Evolutionary conservation across 2,797 vertebrate species (phyloP).

Genomic region (Siniperca undulata): DNA sequence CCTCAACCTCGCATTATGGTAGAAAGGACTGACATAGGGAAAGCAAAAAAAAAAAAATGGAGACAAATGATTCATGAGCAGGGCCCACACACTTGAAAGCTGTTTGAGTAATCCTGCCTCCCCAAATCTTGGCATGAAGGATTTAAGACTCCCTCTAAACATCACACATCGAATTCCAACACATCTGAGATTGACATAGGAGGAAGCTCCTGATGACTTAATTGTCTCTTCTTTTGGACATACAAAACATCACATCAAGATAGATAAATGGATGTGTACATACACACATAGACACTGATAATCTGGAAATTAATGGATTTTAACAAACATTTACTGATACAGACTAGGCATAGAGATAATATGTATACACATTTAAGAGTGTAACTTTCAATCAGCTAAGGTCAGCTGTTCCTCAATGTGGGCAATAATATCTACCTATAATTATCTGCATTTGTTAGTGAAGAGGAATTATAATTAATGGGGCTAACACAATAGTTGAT

Average conservation of each 20-base stretch:
- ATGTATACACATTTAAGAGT: background rate
- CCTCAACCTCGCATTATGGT: constrained; percentile 55
- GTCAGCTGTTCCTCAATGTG: background rate
- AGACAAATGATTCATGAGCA: constrained; percentile 46
- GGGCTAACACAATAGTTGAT: constrained; percentile 45
- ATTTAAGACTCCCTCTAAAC: constrained; percentile 32
- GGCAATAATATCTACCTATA: background rate
- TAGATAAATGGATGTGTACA: constrained; percentile 10
- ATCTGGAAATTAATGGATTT: constrained; percentile 4
- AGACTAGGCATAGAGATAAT: background rate
- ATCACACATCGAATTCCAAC: constrained; percentile 26
- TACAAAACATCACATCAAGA: constrained; percentile 25
- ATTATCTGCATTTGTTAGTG: constrained; percentile 37
- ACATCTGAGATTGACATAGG: constrained; percentile 37
- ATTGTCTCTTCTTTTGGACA: constrained; percentile 31
- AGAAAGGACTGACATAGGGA: constrained; percentile 44
- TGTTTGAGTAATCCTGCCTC: constrained; percentile 31
- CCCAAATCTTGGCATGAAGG: constrained; percentile 16
- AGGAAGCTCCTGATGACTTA: constrained; percentile 38
- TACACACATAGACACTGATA: background rate
- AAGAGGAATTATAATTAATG: constrained; percentile 56
- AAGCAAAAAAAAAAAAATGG: constrained; percentile 31
- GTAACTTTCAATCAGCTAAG: background rate
- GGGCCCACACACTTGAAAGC: constrained; percentile 44
- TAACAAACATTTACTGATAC: background rate